A percentile compares a stretch with the other conserved stretches of the same genome.
These are phyloP conservation scores for Chloroceryle aenea DNA, from an alignment of 2,113 vertebrate species.

Conservation along the genomic window DNA sequence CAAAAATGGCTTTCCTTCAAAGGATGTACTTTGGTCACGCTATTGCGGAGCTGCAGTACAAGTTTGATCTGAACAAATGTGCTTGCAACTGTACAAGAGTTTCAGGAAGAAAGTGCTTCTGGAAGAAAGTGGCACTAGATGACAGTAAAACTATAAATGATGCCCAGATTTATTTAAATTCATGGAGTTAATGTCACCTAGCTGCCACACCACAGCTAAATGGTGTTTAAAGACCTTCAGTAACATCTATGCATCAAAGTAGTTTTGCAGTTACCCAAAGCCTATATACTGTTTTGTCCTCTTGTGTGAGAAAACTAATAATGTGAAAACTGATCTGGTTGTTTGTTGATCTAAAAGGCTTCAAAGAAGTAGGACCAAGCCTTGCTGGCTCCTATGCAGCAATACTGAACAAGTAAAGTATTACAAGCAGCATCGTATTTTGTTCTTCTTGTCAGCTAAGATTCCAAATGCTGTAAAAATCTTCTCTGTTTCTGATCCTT, in stretches of 20 bases:
- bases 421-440: background rate
- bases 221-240: background rate
- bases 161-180: background rate
- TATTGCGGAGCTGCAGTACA: accelerated
- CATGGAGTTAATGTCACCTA: background rate
- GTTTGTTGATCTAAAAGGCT: background rate
- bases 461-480: background rate
- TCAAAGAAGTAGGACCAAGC: background rate
- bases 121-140: background rate
- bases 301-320: background rate
- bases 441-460: background rate
- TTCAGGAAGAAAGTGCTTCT: background rate
- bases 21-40: background rate
- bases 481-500: background rate
- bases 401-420: background rate
- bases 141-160: background rate
- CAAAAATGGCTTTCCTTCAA: background rate
- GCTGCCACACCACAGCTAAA: background rate
- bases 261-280: background rate
- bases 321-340: background rate
- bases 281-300: background rate
- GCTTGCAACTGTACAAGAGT: background rate
- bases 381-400: background rate
- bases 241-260: background rate
- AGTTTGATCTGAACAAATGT: background rate